Base-by-base conservation (phyloP, 2,113 vertebrate genomes). In the Empidonax alnorum region DNA sequence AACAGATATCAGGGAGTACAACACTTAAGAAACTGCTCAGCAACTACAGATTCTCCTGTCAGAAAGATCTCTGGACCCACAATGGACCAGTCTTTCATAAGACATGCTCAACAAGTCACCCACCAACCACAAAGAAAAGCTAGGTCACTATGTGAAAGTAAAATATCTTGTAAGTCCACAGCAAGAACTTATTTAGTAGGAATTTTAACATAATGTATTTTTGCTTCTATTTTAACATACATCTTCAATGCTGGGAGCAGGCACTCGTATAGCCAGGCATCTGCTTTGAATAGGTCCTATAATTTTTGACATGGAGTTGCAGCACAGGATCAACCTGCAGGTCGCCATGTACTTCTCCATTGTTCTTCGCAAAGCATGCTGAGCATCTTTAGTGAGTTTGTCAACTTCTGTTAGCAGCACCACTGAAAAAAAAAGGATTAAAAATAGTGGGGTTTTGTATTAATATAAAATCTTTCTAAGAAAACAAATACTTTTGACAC, bases 331-430 rank as follows among this genome's bases (percentile, higher is more conserved):
- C 94, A 99, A 86, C 12, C 99, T 98, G 97, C 99, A 99, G 72
- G 99, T 99, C 5, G 98, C 93, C 99, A 99, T 99, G 84, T 99
- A 99, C 88, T 99, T 99, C 89, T 99, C 99, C 99, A 99, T 99
- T 3, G 99, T 99, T 71, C 99, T 98, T 50, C 99, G 98, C 97
- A 99, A 96, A 52, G 99, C 99, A 79, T 99, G 99, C 93, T 99
- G 99, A 62, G 99, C 99, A 2, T 99, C 99, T 96, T 99, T 99
- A 10, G 99, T 99, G 77, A 99, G 99, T 96, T 99, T 98, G 97
- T 99, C 99, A 27, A 99, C 99, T 94, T 99, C 99, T 3, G 99
- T 99, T 91, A 99, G 94, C 92, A 99, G 90, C 31, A 99, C 99
- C 96, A 99, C 99, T 99, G 97, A 79, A 89, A 80, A 79, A 89